Conservation (phyloP, 2,888 invertebrate genomes). For the Megastigmus dorsalis region DNA sequence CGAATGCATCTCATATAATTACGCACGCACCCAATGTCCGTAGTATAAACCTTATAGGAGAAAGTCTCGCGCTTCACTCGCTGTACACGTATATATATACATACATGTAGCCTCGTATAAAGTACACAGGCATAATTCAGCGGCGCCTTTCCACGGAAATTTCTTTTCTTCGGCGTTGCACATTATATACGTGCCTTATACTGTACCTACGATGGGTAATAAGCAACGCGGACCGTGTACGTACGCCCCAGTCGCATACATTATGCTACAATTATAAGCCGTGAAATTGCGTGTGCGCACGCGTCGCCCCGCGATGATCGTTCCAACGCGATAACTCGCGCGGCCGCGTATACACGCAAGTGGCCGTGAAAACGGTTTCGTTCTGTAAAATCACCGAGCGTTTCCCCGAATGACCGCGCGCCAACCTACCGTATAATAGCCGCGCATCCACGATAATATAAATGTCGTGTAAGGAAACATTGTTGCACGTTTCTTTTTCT, state of each 20-base stretch:
- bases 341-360: too few species aligned
- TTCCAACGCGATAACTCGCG: too few species aligned
- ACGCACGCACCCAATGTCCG: too few species aligned
- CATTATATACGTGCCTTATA: too few species aligned
- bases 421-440: too few species aligned
- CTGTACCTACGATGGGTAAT: neutral
- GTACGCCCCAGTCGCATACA: neutral
- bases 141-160: neutral
- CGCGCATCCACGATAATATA: neutral
- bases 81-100: neutral
- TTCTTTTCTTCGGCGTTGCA: too few species aligned
- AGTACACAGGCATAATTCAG: neutral
- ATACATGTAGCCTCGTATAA: neutral
- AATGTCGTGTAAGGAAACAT: conserved; percentile 4
- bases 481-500: conserved; percentile 11
- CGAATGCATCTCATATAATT: neutral
- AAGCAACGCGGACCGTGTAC: neutral
- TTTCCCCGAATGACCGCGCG: conserved; percentile 24
- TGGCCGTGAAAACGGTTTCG: conserved; percentile 45
- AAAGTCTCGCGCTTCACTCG: neutral
- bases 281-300: neutral
- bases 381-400: conserved; percentile 31
- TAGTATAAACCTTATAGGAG: conserved; percentile 19
- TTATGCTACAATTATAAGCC: conserved; percentile 31
- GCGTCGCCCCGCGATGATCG: neutral